Conservation (phyloP, 2,113 vertebrate genomes). For the Phyllostomus hastatus region DNA sequence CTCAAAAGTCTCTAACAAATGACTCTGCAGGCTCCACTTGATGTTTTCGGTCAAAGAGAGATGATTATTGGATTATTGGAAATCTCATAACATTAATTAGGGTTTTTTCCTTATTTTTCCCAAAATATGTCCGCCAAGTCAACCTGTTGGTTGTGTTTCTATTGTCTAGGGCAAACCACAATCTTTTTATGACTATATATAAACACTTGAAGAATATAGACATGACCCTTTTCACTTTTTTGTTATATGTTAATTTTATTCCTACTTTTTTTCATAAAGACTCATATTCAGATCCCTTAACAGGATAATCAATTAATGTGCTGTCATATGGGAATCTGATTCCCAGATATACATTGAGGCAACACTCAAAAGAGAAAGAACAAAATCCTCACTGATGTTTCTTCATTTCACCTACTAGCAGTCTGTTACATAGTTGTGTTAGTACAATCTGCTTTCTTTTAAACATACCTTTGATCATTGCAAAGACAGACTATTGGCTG, state of each 20-base stretch:
- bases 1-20: background rate
- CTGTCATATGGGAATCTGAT: background rate
- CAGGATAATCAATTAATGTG: background rate
- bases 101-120: background rate
- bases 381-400: background rate
- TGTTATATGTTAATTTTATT: background rate
- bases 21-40: background rate
- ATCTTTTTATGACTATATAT: background rate
- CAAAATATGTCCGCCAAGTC: background rate
- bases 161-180: background rate
- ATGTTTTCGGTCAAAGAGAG: background rate
- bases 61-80: background rate
- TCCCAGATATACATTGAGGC: background rate
- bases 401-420: background rate
- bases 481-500: background rate
- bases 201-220: background rate
- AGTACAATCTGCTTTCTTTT: background rate
- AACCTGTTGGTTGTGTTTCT: background rate
- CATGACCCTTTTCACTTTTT: background rate
- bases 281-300: background rate
- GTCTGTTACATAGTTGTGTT: background rate
- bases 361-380: background rate
- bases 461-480: background rate
- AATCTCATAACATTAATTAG: background rate
- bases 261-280: background rate